Base-by-base conservation (phyloP, 1,140 invertebrate genomes). In the Drosophila pachea region DNA sequence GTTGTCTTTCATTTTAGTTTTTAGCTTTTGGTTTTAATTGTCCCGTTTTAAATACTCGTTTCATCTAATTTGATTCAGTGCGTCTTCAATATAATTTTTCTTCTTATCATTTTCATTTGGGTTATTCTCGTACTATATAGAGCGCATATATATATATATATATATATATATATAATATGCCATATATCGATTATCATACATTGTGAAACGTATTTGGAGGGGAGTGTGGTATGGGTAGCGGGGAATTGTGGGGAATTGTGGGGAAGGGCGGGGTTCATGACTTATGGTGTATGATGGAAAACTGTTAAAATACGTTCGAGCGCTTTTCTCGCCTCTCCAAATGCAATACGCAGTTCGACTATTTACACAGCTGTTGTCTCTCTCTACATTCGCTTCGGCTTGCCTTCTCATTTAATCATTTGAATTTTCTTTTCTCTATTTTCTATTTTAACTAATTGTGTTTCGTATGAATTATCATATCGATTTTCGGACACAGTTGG, bases 41-140 rank as follows among this genome's bases (percentile, higher is more conserved):
- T 83, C 72, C 66, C 78, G 63, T 78, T 82, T 86, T 86, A 86
- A 84, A 82, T 86, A 86, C 81, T 86, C 75, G 71, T 87, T 87
- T 87, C 83, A 73, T 84, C 84, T 87, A 87, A 87, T 87, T 87
- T 87, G 74, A 87, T 87, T 87, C 84, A 87, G 84, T 87, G 84
- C 84, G 84, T 87, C 76, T 76, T 87, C 77, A 87, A 77, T 66
- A 83, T 61, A 76, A 43, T 12, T 70, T 58, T 68, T 70, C 48
- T 58, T 78, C 54, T 59, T 42, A 62, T 49, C 59, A 74, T 64
- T 59, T 53, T 67, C 22, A 22, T 22, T 22, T 22, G 22, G 22
- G 22, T 22, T 22, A 22, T 22, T 58, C 61, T 72, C 50, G 48
- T 70, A 35, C 45, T 73, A 54, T 68, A 75, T 64, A 63, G 58